A percentile compares a stretch with the other conserved stretches of the same genome.
Evolutionary conservation across 2,113 vertebrate genomes (phyloP).

Genomic region (Haplotaxodon microlepis): DNA sequence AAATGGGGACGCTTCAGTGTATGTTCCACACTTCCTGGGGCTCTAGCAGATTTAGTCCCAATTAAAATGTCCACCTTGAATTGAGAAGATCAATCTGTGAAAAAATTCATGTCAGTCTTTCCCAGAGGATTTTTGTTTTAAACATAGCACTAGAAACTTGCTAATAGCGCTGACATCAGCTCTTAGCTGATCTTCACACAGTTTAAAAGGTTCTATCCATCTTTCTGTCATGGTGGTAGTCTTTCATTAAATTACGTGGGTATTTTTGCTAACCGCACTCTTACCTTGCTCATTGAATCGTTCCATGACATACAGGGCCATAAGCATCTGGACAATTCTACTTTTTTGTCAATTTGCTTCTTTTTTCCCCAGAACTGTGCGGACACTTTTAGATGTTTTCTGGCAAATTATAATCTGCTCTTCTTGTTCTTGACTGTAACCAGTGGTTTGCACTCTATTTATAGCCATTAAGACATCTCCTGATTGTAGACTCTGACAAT

Average conservation of each 20-base stretch:
- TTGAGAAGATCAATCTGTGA: constrained; percentile 7
- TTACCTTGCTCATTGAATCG: background rate
- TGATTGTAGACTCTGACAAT: background rate
- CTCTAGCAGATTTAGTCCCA: constrained; percentile 39
- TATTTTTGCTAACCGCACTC: background rate
- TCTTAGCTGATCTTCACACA: constrained; percentile 42
- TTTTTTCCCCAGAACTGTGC: background rate
- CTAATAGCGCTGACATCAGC: constrained; percentile 36
- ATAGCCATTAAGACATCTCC: background rate
- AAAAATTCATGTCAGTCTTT: constrained; percentile 12
- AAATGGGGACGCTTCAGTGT: background rate
- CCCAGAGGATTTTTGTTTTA: constrained; percentile 20
- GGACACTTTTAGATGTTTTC: background rate
- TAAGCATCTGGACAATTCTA: background rate
- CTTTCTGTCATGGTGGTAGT: constrained; percentile 11
- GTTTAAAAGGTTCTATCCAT: constrained; percentile 24
- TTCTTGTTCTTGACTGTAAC: background rate
- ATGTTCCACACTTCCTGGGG: background rate
- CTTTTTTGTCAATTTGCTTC: background rate
- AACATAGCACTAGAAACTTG: background rate
- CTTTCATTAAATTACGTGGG: background rate
- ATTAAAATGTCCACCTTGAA: constrained; percentile 46
- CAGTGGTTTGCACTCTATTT: background rate
- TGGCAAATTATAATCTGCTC: background rate
- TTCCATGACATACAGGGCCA: background rate